phyloP scores from a whole-genome alignment of 1,140 invertebrate genomes.

The Ericerus pela region DNA sequence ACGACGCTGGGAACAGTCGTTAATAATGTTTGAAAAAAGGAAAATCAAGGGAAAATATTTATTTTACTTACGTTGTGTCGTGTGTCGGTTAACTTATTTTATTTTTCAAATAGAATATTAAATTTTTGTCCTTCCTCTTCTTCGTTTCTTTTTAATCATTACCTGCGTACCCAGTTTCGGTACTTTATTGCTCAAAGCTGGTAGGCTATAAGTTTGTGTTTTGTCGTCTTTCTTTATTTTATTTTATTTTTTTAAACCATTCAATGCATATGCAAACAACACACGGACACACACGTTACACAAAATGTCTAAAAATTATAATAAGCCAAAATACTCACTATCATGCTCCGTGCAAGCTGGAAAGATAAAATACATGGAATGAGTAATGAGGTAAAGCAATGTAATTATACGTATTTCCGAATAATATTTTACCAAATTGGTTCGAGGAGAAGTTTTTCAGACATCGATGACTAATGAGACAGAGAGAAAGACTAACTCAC shows the following conservation, averaged over 20 bases:
- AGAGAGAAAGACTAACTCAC: too few species aligned
- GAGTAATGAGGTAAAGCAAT: constrained; percentile 7
- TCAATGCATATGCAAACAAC: constrained; percentile 1
- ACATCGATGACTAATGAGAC: too few species aligned
- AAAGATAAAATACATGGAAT: constrained; percentile 11
- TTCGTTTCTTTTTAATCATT: background rate
- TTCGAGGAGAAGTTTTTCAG: too few species aligned
- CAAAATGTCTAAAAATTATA: constrained; percentile 2
- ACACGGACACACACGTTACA: constrained; percentile 8
- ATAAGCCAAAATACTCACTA: constrained; percentile 10
- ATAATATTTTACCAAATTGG: background rate
- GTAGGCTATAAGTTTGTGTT: too few species aligned
- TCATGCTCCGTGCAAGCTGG: constrained; percentile 10
- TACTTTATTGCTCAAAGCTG: background rate
- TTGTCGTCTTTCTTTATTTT: background rate
- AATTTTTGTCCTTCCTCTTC: background rate
- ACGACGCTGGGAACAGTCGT: too few species aligned
- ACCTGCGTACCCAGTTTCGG: background rate
- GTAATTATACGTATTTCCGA: too few species aligned
- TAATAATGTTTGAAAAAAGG: too few species aligned
- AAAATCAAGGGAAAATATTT: too few species aligned
- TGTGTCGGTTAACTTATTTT: too few species aligned
- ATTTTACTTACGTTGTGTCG: too few species aligned
- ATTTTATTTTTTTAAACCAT: background rate
- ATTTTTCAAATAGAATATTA: background rate